phyloP scores from a whole-genome alignment of 2,113 vertebrate species.

The Ifrita kowaldi region DNA sequence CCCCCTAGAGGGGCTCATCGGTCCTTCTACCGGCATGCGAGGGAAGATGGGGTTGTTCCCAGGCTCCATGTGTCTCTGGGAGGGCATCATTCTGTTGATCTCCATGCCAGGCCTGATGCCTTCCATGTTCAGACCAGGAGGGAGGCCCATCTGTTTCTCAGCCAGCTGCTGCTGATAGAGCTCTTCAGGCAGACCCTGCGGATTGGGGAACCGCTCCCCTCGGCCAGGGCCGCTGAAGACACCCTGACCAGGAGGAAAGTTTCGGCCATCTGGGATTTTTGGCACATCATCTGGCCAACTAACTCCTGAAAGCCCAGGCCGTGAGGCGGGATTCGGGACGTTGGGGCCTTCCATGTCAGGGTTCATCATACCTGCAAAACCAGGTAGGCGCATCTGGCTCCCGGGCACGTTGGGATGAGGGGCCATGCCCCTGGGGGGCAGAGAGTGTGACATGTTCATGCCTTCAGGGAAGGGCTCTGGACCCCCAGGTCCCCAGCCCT shows the following conservation, averaged over 20 bases:
- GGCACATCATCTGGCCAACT: constrained; percentile 96
- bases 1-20: constrained; percentile 92
- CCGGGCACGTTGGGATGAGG: constrained; percentile 80
- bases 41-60: constrained; percentile 88
- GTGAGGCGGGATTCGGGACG: constrained; percentile 79
- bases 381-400: constrained; percentile 89
- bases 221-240: constrained; percentile 92
- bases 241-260: constrained; percentile 88
- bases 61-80: constrained; percentile 91
- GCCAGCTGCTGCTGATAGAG: constrained; percentile 94
- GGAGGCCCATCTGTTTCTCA: constrained; percentile 89
- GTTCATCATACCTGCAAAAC: constrained; percentile 94
- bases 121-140: constrained; percentile 88
- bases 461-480: constrained; percentile 90
- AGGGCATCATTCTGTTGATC: constrained; percentile 89
- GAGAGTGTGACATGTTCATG: constrained; percentile 80
- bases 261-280: constrained; percentile 90
- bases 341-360: constrained; percentile 88
- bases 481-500: constrained; percentile 88
- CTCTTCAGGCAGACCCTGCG: constrained; percentile 90
- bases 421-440: constrained; percentile 91
- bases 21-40: constrained; percentile 90
- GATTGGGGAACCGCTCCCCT: constrained; percentile 93
- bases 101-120: constrained; percentile 79
- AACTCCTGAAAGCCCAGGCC: constrained; percentile 86